Conservation (phyloP, 2,113 vertebrate genomes). For the Trochalopteron elliotii region DNA sequence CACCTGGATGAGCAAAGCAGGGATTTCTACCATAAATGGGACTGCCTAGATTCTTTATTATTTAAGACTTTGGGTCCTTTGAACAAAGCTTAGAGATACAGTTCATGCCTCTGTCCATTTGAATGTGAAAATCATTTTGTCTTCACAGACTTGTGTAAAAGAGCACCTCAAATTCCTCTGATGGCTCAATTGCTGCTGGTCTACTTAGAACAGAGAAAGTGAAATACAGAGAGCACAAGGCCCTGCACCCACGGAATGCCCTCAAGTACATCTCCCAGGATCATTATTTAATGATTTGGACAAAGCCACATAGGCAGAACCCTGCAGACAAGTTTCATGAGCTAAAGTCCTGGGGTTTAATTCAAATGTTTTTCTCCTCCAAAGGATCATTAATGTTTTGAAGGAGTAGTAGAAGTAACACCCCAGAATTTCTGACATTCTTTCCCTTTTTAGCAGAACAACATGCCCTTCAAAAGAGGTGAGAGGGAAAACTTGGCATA, state of each 20-base stretch:
- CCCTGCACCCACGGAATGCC: neutral
- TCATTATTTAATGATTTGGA: neutral
- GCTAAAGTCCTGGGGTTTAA: neutral
- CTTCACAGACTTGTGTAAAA: neutral
- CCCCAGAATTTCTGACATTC: neutral
- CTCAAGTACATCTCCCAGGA: neutral
- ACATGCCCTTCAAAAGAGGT: neutral
- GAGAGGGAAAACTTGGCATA: neutral
- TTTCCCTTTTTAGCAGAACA: neutral
- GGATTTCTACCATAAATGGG: neutral
- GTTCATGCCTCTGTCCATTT: neutral
- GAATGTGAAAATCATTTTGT: neutral
- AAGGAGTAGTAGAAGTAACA: neutral
- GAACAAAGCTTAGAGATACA: neutral
- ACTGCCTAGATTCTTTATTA: neutral
- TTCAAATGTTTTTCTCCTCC: neutral
- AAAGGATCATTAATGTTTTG: neutral
- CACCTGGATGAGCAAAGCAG: neutral
- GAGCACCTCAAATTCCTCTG: neutral
- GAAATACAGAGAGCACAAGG: neutral
- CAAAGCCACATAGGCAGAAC: neutral
- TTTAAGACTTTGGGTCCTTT: neutral
- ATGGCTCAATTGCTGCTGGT: neutral
- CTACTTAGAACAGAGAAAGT: neutral
- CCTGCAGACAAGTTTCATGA: neutral